Evolutionary conservation across 2,113 vertebrate genomes (phyloP).

Genomic region (Neoarius graeffei): DNA sequence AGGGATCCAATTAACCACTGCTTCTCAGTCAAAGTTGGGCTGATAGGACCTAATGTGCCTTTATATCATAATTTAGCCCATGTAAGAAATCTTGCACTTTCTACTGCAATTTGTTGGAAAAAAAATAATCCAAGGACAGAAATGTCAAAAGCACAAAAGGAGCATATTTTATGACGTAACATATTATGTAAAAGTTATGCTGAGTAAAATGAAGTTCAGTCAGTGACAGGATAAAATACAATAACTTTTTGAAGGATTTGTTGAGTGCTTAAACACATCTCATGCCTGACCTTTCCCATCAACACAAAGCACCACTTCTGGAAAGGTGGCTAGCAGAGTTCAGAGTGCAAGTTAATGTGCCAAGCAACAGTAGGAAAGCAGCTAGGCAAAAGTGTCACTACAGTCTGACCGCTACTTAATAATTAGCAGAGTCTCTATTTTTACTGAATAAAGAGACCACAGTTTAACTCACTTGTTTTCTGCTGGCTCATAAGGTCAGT

Average conservation of each 20-base stretch:
- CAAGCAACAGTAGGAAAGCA: background rate
- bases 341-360: background rate
- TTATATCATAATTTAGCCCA: background rate
- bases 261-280: background rate
- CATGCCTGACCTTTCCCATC: background rate
- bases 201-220: background rate
- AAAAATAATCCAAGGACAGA: background rate
- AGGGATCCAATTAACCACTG: background rate
- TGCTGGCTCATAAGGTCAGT: background rate
- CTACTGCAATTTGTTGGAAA: background rate
- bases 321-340: background rate
- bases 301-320: background rate
- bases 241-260: background rate
- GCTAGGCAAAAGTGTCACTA: background rate
- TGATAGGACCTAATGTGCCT: background rate
- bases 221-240: background rate
- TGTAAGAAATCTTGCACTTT: background rate
- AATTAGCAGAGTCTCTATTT: background rate
- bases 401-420: background rate
- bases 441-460: background rate
- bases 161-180: background rate
- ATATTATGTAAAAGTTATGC: background rate
- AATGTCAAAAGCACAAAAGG: background rate
- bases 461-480: background rate
- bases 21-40: background rate